Conservation (phyloP, 1,140 invertebrate genomes). For the Apis laboriosa region DNA sequence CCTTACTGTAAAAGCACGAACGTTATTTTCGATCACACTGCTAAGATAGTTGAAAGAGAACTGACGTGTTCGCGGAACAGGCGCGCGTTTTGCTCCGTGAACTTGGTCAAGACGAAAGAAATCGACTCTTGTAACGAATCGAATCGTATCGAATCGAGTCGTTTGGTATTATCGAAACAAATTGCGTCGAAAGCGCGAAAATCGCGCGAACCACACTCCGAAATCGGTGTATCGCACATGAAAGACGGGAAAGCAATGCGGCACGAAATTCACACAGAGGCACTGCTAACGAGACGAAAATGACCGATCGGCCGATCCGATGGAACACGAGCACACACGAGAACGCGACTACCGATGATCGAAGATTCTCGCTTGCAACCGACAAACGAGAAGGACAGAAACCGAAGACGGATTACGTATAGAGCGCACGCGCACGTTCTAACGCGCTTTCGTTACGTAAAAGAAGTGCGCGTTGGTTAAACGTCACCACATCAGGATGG, state of each 20-base stretch:
- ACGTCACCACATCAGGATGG: constrained; percentile 34
- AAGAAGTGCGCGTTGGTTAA: constrained; percentile 64
- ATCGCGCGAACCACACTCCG: background rate
- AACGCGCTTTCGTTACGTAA: constrained; percentile 67
- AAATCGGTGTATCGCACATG: background rate
- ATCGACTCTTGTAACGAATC: constrained; percentile 12
- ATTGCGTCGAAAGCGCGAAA: constrained; percentile 18
- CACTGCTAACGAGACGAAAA: constrained; percentile 44
- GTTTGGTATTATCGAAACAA: background rate
- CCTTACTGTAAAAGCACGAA: constrained; percentile 41
- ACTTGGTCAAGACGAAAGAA: constrained; percentile 4
- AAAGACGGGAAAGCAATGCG: constrained; percentile 20
- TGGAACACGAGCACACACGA: constrained; percentile 55
- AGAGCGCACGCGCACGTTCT: constrained; percentile 58
- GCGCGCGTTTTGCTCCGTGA: constrained; percentile 33
- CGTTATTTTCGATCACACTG: constrained; percentile 25
- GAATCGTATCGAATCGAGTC: background rate
- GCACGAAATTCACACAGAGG: constrained; percentile 29
- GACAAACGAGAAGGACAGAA: constrained; percentile 34
- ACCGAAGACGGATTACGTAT: constrained; percentile 55
- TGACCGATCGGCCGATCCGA: constrained; percentile 51
- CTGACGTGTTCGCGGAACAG: constrained; percentile 25
- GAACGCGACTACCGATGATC: constrained; percentile 58
- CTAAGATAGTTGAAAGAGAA: background rate
- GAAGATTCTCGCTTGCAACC: constrained; percentile 49